Conservation (phyloP, 1,140 invertebrate species). For the Papilio polytes region DNA sequence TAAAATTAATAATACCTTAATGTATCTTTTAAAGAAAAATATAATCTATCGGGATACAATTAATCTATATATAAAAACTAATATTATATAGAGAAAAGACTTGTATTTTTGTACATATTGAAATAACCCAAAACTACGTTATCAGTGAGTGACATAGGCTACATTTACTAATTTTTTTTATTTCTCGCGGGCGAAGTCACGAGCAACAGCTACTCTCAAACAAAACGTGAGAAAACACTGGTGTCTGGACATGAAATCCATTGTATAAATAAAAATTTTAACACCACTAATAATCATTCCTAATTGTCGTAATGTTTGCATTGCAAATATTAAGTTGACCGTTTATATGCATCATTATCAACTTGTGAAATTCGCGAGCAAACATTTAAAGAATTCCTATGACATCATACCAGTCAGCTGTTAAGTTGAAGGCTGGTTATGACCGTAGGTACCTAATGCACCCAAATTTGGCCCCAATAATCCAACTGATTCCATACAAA, state of each 20-base stretch:
- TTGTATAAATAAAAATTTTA: slow-evolving; percentile 32
- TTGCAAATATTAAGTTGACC: slow-evolving; percentile 22
- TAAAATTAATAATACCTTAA: not conserved
- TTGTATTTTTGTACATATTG: too few relatives aligned
- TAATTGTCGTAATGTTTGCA: slow-evolving; percentile 44
- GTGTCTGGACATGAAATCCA: not conserved
- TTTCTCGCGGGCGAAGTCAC: too few relatives aligned
- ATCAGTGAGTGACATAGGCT: too few relatives aligned
- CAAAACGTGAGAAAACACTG: not conserved
- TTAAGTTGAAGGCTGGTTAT: slow-evolving; percentile 76
- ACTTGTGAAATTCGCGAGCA: slow-evolving; percentile 42
- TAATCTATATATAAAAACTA: not conserved
- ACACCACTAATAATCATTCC: slow-evolving; percentile 37
- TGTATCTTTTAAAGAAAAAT: not conserved
- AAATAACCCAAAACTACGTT: too few relatives aligned
- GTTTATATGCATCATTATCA: slow-evolving; percentile 37
- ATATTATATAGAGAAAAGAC: too few relatives aligned
- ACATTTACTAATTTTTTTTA: too few relatives aligned
- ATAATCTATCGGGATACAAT: not conserved
- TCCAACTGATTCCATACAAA: not conserved
- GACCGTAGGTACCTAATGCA: slow-evolving; percentile 46
- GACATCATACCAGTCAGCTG: slow-evolving; percentile 74
- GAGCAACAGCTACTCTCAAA: not conserved
- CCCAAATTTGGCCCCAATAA: slow-evolving; percentile 35
- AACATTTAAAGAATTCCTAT: slow-evolving; percentile 45